Percentiles rank a stretch among this genome's conserved stretches.
phyloP scores from a whole-genome alignment of 2,113 vertebrate species.

The Stomatorhinus ivindoensis region DNA sequence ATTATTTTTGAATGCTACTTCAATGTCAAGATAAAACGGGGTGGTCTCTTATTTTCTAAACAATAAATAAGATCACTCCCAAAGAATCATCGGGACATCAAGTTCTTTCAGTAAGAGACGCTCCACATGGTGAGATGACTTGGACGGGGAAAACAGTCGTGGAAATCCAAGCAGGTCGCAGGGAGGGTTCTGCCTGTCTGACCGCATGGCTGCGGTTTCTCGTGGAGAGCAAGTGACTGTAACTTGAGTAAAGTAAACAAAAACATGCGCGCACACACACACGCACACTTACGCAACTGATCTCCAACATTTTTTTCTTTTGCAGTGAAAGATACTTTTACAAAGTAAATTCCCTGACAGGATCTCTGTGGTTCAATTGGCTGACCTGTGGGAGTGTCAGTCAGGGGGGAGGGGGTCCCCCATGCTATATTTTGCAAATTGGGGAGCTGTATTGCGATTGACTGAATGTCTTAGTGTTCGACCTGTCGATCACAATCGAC shows the following conservation, averaged over 20 bases:
- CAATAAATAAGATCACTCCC: background rate
- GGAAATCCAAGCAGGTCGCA: background rate
- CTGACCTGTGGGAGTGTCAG: background rate
- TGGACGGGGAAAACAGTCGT: background rate
- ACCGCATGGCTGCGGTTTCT: background rate
- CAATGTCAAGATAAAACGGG: background rate
- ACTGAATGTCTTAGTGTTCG: background rate
- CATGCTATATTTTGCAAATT: background rate
- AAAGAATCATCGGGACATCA: background rate
- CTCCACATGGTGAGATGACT: background rate
- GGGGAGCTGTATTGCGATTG: background rate
- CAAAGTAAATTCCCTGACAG: background rate
- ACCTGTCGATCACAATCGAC: background rate
- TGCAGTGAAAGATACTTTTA: background rate
- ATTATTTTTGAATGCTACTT: background rate
- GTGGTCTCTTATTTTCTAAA: background rate
- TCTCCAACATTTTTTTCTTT: background rate
- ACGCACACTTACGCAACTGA: background rate
- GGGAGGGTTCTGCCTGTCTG: background rate
- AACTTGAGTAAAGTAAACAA: background rate
- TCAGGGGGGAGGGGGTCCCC: background rate
- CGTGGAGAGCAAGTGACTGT: background rate
- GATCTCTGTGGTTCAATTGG: background rate
- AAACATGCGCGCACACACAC: background rate
- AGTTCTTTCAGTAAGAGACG: background rate